These are phyloP conservation scores for Anagrus nilaparvatae DNA, from an alignment of 1,140 invertebrate species.

Conservation along the genomic window DNA sequence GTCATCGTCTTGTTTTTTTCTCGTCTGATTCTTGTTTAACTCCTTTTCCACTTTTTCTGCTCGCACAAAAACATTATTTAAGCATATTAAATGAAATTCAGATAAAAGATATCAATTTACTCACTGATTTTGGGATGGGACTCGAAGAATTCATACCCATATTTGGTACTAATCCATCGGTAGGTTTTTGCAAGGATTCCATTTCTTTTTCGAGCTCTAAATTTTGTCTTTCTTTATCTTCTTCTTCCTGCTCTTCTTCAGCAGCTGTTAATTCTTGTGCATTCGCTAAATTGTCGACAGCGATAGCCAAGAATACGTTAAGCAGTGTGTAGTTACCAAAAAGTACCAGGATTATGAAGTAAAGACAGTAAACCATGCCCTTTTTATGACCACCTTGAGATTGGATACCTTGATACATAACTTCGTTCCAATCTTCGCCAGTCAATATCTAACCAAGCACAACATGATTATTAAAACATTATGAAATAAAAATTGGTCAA, in stretches of 20 bases:
- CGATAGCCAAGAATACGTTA: conserved; percentile 99
- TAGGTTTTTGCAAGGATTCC: conserved; percentile 65
- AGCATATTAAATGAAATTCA: background rate
- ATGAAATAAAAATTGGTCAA: too few relatives aligned
- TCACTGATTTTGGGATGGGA: conserved; percentile 35
- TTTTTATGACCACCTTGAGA: conserved; percentile 87
- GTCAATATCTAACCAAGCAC: conserved; percentile 81
- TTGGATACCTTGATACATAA: conserved; percentile 98
- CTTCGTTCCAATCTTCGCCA: conserved; percentile 99
- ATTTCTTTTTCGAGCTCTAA: conserved; percentile 82
- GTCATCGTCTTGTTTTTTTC: conserved; percentile 64
- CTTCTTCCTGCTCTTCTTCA: conserved; percentile 95
- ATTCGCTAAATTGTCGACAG: conserved; percentile 99
- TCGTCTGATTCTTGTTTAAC: conserved; percentile 64
- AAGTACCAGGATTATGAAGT: conserved; percentile 98
- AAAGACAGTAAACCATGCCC: conserved; percentile 95
- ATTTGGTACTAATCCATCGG: conserved; percentile 52
- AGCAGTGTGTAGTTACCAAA: conserved; percentile 99
- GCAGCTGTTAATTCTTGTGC: conserved; percentile 98
- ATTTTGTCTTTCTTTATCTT: conserved; percentile 84
- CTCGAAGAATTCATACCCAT: conserved; percentile 57
- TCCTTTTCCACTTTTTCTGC: conserved; percentile 41
- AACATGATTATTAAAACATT: too few relatives aligned
- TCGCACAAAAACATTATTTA: background rate
- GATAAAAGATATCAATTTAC: background rate